A percentile compares a stretch with the other conserved stretches of the same genome.
Evolutionary conservation across 2,888 invertebrate species (phyloP).

Genomic region (Chymomyza procnemis): DNA sequence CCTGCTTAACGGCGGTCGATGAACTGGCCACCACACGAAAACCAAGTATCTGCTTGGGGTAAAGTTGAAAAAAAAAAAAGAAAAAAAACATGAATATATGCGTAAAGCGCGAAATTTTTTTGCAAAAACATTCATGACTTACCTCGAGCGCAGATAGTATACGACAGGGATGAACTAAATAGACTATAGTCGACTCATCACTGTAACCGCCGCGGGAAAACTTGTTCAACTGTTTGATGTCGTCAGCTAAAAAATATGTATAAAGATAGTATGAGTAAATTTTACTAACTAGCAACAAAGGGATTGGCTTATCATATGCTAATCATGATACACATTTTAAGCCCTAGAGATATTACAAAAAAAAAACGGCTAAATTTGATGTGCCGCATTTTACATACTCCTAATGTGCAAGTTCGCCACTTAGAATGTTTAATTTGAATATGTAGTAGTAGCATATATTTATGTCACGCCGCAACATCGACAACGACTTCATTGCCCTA

Average conservation of each 20-base stretch:
- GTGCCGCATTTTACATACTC: background rate
- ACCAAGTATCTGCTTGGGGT: conserved; percentile 83
- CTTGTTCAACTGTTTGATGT: conserved; percentile 89
- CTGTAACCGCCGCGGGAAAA: conserved; percentile 91
- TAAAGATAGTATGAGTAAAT: background rate
- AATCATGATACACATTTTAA: background rate
- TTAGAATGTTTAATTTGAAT: too few relatives aligned
- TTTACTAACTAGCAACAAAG: background rate
- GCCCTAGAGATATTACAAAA: background rate
- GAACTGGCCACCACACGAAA: conserved; percentile 93
- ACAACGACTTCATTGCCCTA: too few relatives aligned
- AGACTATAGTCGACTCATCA: conserved; percentile 91
- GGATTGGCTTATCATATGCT: background rate
- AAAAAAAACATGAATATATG: too few relatives aligned
- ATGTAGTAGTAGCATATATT: too few relatives aligned
- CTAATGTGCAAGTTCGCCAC: background rate
- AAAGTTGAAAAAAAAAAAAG: too few relatives aligned
- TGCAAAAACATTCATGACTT: conserved; percentile 10
- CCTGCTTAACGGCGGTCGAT: conserved; percentile 90
- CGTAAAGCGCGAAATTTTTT: background rate
- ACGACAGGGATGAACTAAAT: conserved; percentile 92
- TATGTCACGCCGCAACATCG: too few relatives aligned
- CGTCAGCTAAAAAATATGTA: conserved; percentile 81
- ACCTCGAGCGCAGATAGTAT: conserved; percentile 90
- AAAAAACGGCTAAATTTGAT: background rate